Conservation (phyloP, 1,140 invertebrate species). For the Psilanteris sp. region DNA sequence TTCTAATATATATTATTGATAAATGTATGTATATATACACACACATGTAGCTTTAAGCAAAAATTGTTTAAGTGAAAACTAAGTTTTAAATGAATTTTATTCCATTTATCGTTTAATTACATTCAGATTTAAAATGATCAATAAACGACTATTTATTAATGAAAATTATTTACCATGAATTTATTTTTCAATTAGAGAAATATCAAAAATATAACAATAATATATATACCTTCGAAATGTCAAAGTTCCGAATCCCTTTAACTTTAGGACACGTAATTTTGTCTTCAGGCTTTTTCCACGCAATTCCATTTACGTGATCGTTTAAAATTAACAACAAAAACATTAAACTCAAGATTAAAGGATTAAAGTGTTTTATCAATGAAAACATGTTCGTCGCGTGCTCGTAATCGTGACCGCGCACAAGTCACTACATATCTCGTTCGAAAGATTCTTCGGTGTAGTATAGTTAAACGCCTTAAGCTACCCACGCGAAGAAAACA, state of each 20-base stretch:
- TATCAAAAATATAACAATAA: too few relatives aligned
- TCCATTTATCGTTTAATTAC: too few relatives aligned
- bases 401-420: constrained; percentile 37
- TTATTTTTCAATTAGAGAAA: background rate
- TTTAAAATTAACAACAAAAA: constrained; percentile 36
- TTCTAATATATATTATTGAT: too few relatives aligned
- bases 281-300: constrained; percentile 79
- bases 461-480: constrained; percentile 65
- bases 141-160: too few relatives aligned
- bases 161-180: too few relatives aligned
- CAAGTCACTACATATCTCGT: constrained; percentile 51
- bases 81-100: too few relatives aligned
- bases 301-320: constrained; percentile 7
- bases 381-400: constrained; percentile 58
- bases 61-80: too few relatives aligned
- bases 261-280: constrained; percentile 82
- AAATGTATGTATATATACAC: too few relatives aligned
- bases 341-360: constrained; percentile 26
- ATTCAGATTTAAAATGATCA: too few relatives aligned
- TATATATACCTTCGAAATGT: constrained; percentile 74
- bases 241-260: constrained; percentile 78
- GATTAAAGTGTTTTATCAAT: constrained; percentile 39
- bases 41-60: too few relatives aligned
- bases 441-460: constrained; percentile 48
- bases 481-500: constrained; percentile 56